Percentiles rank a stretch among this genome's conserved stretches.
phyloP scores from a whole-genome alignment of 2,113 vertebrate genomes.

The Gallinago jamesoni region DNA sequence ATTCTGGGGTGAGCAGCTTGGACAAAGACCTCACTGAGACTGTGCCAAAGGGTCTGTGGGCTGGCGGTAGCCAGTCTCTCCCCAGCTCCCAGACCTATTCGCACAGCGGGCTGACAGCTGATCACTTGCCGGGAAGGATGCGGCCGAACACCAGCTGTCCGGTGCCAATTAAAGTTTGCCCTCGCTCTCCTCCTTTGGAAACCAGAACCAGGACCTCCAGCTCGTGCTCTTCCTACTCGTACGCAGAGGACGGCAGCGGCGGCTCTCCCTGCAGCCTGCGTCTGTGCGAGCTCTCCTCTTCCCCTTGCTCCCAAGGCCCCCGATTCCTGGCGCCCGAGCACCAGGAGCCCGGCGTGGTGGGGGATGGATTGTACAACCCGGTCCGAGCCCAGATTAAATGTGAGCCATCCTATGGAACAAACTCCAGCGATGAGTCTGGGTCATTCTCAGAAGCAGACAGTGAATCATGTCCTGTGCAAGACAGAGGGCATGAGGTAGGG shows the following conservation, averaged over 20 bases:
- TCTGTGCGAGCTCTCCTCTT: conserved; percentile 97
- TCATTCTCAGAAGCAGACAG: conserved; percentile 99
- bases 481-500: conserved; percentile 94
- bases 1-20: conserved; percentile 88
- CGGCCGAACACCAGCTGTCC: conserved; percentile 98
- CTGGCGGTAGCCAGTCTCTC: conserved; percentile 89
- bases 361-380: conserved; percentile 86
- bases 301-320: conserved; percentile 92
- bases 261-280: conserved; percentile 97
- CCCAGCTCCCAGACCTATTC: conserved; percentile 91
- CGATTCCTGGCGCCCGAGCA: conserved; percentile 89
- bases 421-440: conserved; percentile 98
- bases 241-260: conserved; percentile 94
- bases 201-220: conserved; percentile 97
- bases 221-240: conserved; percentile 98
- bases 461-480: conserved; percentile 95
- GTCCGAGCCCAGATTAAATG: conserved; percentile 97
- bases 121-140: conserved; percentile 87
- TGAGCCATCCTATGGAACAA: conserved; percentile 98
- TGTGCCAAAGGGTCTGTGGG: conserved; percentile 92
- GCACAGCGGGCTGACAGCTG: conserved; percentile 79
- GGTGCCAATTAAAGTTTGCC: conserved; percentile 99
- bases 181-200: conserved; percentile 94
- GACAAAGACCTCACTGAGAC: conserved; percentile 93
- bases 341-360: conserved; percentile 86